Conservation (phyloP, 1,140 invertebrate genomes). For the Cardiocondyla obscurior region DNA sequence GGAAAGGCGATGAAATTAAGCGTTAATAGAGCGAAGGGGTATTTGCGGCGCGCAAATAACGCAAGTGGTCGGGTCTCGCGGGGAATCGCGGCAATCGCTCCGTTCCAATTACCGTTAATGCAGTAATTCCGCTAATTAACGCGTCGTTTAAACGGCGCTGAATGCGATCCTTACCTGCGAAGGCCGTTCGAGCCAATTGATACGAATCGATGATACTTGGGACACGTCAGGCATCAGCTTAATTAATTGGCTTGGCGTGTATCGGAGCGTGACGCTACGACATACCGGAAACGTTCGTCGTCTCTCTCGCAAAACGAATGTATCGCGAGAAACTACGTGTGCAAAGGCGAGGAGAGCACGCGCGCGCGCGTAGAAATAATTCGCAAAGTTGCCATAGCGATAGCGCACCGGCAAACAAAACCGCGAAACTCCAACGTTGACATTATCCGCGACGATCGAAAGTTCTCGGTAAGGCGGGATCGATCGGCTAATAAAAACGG, state of each 20-base stretch:
- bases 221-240: slow-evolving; percentile 15
- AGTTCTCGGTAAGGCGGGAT: slow-evolving; percentile 29
- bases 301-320: background rate
- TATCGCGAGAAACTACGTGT: background rate
- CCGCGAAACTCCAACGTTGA: slow-evolving; percentile 61
- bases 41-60: slow-evolving; percentile 24
- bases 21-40: background rate
- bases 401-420: slow-evolving; percentile 61
- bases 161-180: slow-evolving; percentile 19
- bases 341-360: slow-evolving; percentile 15
- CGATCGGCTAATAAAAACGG: slow-evolving; percentile 62
- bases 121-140: slow-evolving; percentile 46
- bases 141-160: slow-evolving; percentile 38
- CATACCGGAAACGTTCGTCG: background rate
- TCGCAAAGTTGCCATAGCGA: slow-evolving; percentile 63
- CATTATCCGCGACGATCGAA: slow-evolving; percentile 59
- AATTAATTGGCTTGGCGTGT: slow-evolving; percentile 48
- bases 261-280: background rate
- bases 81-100: background rate
- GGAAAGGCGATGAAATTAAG: slow-evolving; percentile 1
- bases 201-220: slow-evolving; percentile 46
- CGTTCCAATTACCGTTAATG: slow-evolving; percentile 45
- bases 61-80: background rate
- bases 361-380: slow-evolving; percentile 27
- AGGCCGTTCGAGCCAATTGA: slow-evolving; percentile 18